Evolutionary conservation across 2,113 vertebrate genomes (phyloP).

Genomic region (Stigmatopora nigra): DNA sequence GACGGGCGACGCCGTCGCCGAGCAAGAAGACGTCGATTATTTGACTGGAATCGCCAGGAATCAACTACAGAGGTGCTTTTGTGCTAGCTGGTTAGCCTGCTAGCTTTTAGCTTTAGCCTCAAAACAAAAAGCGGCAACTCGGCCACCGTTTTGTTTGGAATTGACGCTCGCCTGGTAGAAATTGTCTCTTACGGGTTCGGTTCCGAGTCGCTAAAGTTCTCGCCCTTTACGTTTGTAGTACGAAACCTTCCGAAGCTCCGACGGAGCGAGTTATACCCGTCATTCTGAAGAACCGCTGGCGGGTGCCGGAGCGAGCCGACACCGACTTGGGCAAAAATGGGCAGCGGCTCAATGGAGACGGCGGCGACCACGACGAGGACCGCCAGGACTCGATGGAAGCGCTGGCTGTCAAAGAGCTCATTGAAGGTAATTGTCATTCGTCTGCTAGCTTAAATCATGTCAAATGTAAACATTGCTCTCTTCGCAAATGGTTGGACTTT

Average conservation of each 20-base stretch:
- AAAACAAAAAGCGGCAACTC: too few species aligned
- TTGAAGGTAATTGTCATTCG: slow-evolving; percentile 66
- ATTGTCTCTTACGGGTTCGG: too few species aligned
- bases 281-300: slow-evolving; percentile 78
- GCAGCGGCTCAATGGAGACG: slow-evolving; percentile 3
- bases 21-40: slow-evolving; percentile 64
- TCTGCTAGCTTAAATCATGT: too few species aligned
- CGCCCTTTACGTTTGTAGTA: slow-evolving; percentile 37
- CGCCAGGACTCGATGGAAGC: slow-evolving; percentile 69
- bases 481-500: too few species aligned
- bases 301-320: slow-evolving; percentile 34
- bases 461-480: too few species aligned
- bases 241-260: slow-evolving; percentile 68
- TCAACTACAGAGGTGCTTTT: slow-evolving; percentile 70
- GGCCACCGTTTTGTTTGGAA: too few species aligned
- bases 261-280: slow-evolving; percentile 81
- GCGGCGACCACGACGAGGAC: slow-evolving; percentile 12
- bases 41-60: slow-evolving; percentile 67
- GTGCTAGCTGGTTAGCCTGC: too few species aligned
- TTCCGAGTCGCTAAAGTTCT: background rate
- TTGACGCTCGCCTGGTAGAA: too few species aligned
- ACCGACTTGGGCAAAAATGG: slow-evolving; percentile 10
- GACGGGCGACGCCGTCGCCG: slow-evolving; percentile 3
- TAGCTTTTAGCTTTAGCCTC: background rate
- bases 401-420: slow-evolving; percentile 82